A percentile compares a stretch with the other conserved stretches of the same genome.
These are phyloP conservation scores for Noctua janthe DNA, from an alignment of 2,888 invertebrate genomes.

Conservation along the genomic window DNA sequence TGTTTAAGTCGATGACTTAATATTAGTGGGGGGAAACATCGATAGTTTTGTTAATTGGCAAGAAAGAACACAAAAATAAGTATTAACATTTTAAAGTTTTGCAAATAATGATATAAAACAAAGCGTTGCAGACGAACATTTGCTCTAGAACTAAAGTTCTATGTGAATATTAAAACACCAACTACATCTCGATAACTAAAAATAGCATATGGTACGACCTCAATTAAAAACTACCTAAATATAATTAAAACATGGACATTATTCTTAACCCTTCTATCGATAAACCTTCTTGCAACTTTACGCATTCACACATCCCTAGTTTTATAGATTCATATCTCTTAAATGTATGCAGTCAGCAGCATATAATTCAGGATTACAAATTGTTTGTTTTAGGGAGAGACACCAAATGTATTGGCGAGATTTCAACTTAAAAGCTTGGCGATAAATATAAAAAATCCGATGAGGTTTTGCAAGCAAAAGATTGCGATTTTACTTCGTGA, in stretches of 20 bases:
- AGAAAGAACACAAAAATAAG: neutral
- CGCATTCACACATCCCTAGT: slow-evolving; percentile 78
- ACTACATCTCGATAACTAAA: neutral
- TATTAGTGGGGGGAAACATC: slow-evolving; percentile 82
- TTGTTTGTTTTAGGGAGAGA: slow-evolving; percentile 90
- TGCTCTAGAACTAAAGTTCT: neutral
- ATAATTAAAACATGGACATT: neutral
- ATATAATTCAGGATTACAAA: slow-evolving; percentile 90
- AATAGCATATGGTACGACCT: neutral
- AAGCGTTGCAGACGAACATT: neutral
- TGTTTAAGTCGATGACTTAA: slow-evolving; percentile 86
- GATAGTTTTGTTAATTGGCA: slow-evolving; percentile 63
- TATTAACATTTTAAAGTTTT: no score
- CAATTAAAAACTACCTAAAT: fast-evolving
- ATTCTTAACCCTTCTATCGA: slow-evolving; percentile 35
- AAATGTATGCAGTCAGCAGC: slow-evolving; percentile 90
- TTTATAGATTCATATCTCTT: slow-evolving; percentile 89
- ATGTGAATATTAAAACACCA: neutral
- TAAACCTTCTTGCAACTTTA: slow-evolving; percentile 14
- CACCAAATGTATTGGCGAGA: slow-evolving; percentile 89
- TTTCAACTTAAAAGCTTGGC: slow-evolving; percentile 88
- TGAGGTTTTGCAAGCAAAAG: slow-evolving; percentile 83
- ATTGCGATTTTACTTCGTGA: slow-evolving; percentile 71
- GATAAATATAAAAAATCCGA: slow-evolving; percentile 87
- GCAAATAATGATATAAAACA: neutral